These are phyloP conservation scores for Aleiodes sp. DNA, from an alignment of 1,140 invertebrate genomes.

Conservation along the genomic window DNA sequence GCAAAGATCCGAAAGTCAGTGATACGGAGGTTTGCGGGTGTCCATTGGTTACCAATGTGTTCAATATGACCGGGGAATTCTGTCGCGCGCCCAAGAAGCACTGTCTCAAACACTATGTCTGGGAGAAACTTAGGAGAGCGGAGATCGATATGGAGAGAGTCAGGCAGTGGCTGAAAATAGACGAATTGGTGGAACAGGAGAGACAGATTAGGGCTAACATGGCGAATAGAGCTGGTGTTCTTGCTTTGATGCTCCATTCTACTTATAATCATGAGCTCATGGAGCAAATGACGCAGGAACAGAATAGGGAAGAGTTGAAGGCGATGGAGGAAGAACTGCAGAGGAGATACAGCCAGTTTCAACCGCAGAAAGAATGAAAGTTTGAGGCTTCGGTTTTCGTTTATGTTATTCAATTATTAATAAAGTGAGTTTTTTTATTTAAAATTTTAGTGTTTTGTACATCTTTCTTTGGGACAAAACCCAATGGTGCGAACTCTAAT, in stretches of 20 bases:
- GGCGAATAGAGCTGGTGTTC: slow-evolving; percentile 87
- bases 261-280: slow-evolving; percentile 94
- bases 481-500: no score
- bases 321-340: slow-evolving; percentile 63
- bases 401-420: no score
- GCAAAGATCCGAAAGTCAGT: slow-evolving; percentile 92
- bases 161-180: slow-evolving; percentile 90
- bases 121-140: slow-evolving; percentile 94
- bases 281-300: slow-evolving; percentile 71
- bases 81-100: slow-evolving; percentile 90
- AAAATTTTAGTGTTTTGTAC: no score
- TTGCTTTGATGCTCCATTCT: slow-evolving; percentile 93
- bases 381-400: no score
- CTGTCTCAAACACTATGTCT: slow-evolving; percentile 92
- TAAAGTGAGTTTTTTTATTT: no score
- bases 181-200: slow-evolving; percentile 96
- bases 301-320: slow-evolving; percentile 59
- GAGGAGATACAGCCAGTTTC: slow-evolving; percentile 51
- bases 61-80: slow-evolving; percentile 81
- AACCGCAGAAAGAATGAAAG: slow-evolving; percentile 45
- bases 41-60: slow-evolving; percentile 85
- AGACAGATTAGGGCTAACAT: slow-evolving; percentile 86
- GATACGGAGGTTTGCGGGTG: slow-evolving; percentile 90
- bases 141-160: slow-evolving; percentile 84
- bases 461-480: no score